Evolutionary conservation across 2,888 invertebrate species (phyloP).

Genomic region (Drosophila meridiana): DNA sequence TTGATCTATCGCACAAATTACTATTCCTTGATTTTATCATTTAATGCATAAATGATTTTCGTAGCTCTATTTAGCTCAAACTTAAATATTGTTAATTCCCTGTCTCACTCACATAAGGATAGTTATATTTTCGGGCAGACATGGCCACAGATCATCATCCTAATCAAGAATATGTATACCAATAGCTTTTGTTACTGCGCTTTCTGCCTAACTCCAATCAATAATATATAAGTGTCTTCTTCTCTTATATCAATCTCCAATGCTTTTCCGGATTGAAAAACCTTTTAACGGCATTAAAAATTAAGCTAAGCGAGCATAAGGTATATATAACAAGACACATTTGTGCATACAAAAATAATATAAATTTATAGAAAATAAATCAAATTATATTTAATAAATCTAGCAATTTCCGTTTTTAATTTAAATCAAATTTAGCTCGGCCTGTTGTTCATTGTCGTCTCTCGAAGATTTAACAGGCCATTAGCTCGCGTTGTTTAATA

Average conservation of each 20-base stretch:
- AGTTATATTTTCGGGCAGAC: too few species aligned
- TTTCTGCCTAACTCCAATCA: too few species aligned
- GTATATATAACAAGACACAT: neutral
- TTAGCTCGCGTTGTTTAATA: slow-evolving; percentile 18
- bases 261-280: neutral
- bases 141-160: too few species aligned
- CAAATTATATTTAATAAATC: neutral
- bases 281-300: neutral
- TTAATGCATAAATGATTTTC: too few species aligned
- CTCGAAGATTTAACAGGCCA: neutral
- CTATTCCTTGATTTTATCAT: too few species aligned
- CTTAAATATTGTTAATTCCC: too few species aligned
- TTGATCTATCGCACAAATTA: too few species aligned
- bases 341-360: neutral
- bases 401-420: neutral
- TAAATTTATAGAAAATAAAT: neutral
- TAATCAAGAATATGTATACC: too few species aligned
- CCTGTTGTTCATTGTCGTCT: neutral
- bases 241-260: neutral
- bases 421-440: neutral
- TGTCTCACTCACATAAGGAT: too few species aligned
- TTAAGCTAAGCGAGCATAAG: neutral
- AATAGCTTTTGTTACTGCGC: too few species aligned
- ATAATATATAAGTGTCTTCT: too few species aligned
- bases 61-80: too few species aligned